A percentile compares a stretch with the other conserved stretches of the same genome.
Evolutionary conservation across 2,797 vertebrate species (phyloP).

Genomic region (Oreochromis grahami): DNA sequence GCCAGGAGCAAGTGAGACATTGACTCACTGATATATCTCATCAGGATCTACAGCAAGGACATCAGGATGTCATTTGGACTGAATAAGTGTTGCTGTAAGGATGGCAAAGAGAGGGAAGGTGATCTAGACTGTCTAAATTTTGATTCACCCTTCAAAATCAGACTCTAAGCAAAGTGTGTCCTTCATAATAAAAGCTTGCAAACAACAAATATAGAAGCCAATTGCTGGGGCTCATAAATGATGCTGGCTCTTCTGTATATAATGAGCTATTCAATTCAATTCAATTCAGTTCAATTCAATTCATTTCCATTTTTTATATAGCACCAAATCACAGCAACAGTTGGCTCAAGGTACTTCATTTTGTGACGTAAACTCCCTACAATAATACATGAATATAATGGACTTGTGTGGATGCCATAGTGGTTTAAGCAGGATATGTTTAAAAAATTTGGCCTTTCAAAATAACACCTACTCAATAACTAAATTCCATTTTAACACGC

Average conservation of each 20-base stretch:
- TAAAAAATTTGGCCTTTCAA: background rate
- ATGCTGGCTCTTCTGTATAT: background rate
- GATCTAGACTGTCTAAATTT: background rate
- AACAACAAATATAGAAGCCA: background rate
- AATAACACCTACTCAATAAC: background rate
- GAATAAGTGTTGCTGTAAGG: background rate
- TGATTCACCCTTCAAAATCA: background rate
- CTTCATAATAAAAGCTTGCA: background rate
- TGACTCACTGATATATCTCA: background rate
- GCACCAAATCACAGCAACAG: background rate
- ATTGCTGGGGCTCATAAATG: background rate
- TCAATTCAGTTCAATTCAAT: too few species aligned
- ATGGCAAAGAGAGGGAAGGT: background rate
- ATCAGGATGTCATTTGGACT: background rate
- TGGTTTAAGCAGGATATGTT: background rate
- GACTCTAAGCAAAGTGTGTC: background rate
- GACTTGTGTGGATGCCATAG: background rate
- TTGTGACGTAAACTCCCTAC: background rate
- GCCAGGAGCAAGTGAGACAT: background rate
- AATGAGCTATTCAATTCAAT: background rate
- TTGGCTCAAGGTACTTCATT: background rate
- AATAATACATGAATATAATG: background rate
- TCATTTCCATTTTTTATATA: background rate
- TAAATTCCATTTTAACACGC: background rate
- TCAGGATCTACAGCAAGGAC: background rate